A percentile compares a stretch with the other conserved stretches of the same genome.
Evolutionary conservation across 2,888 invertebrate species (phyloP).

Genomic region (Sympetrum striolatum): DNA sequence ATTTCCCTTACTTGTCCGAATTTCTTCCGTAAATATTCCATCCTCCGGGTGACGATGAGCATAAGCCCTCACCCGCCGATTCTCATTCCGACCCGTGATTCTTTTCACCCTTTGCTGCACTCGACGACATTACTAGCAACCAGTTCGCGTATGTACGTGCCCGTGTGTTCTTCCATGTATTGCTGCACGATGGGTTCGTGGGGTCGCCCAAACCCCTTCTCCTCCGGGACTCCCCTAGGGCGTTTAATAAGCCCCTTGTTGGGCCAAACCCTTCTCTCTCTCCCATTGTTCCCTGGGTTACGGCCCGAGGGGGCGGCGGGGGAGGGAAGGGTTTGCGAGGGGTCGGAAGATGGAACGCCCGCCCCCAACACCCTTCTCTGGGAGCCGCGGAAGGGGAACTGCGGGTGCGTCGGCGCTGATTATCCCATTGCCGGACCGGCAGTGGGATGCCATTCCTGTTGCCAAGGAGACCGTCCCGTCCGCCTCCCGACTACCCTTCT

Average conservation of each 20-base stretch:
- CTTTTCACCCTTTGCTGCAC: background rate
- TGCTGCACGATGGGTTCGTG: background rate
- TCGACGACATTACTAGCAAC: background rate
- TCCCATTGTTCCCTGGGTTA: constrained; percentile 16
- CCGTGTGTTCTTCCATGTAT: background rate
- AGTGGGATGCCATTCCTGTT: constrained; percentile 37
- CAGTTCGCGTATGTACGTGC: background rate
- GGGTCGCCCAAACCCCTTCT: background rate
- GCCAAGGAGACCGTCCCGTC: constrained; percentile 5
- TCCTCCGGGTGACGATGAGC: too few species aligned
- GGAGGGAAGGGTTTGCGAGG: background rate
- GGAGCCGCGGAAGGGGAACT: background rate
- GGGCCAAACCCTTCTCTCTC: constrained; percentile 14
- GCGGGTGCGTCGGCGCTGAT: constrained; percentile 10
- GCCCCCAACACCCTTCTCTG: background rate
- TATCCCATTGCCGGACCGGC: constrained; percentile 30
- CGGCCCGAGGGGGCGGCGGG: background rate
- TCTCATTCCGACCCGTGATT: background rate
- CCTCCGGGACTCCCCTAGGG: background rate
- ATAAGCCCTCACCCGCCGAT: background rate
- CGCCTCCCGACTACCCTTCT: background rate
- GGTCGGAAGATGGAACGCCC: background rate
- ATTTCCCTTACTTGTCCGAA: too few species aligned
- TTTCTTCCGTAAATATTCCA: too few species aligned
- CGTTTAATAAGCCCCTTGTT: constrained; percentile 39